Base-by-base conservation (phyloP, 2,797 vertebrate genomes). In the Steatocranus sp. region DNA sequence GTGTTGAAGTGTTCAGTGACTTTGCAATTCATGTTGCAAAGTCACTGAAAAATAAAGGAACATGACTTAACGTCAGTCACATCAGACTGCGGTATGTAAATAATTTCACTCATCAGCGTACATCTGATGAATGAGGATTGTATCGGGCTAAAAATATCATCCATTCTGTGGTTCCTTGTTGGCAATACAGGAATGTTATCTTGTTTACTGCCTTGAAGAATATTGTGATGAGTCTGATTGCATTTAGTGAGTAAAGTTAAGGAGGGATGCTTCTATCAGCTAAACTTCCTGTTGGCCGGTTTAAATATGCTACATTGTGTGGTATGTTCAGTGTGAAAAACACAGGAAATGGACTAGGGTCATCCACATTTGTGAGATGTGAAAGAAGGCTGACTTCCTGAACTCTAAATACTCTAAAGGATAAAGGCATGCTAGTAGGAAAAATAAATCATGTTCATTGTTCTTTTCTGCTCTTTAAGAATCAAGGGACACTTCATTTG, bases 401-500 rank as follows among this genome's bases (percentile, higher is more conserved):
- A 96, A 95, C 94, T 93, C 85, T 88, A 86, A 94, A 95, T 95
- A 93, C 95, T 93, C 94, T 81, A 83, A 95, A 95, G 95, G 90
- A 95, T 94, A 94, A 83, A 95, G 78, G 90, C 92, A 95, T 94
- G 93, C 84, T 84, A 85, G 90, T 93, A 88, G 90, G 89, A 90
- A 92, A 92, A 90, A 82, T 89, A 92, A 90, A 82, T 89, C 86
- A 91, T 87, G 79, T 83, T 85, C 82, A 80, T 84, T 89, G 91
- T 53, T 75, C 84, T 87, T 87, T 91, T 85, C 76, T 91, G 74
- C 80, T 86, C 76, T 36, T 38, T 86, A 89, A 86, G 20, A 91
- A 92, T 91, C 90, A 93, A 90, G 83, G 79, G 83, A 80, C 48
- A 93, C 84, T 91, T 91, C 86, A 90, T 92, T 85, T 91, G 70